These are phyloP conservation scores for Myotis vivesi DNA, from an alignment of 2,797 vertebrate species.

Conservation along the genomic window DNA sequence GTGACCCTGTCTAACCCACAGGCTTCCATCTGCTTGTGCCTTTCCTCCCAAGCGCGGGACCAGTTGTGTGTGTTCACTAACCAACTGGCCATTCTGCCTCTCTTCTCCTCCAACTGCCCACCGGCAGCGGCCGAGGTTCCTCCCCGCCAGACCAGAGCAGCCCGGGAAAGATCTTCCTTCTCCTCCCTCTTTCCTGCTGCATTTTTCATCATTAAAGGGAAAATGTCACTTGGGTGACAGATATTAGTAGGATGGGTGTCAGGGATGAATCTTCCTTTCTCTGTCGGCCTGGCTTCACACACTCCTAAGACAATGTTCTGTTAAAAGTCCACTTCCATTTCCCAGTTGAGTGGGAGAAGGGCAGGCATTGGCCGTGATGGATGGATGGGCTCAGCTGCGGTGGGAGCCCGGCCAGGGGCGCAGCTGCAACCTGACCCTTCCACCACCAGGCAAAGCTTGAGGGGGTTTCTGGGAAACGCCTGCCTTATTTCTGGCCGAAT, in stretches of 20 bases:
- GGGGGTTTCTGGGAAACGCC: conserved; percentile 49
- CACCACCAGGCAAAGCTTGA: not conserved
- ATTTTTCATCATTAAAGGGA: conserved; percentile 88
- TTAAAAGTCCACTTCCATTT: conserved; percentile 85
- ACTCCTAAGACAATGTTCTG: conserved; percentile 78
- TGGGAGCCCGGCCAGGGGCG: not conserved
- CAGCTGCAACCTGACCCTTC: conserved; percentile 50
- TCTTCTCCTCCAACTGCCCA: not conserved
- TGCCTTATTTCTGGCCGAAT: conserved; percentile 40
- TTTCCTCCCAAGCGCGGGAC: conserved; percentile 16
- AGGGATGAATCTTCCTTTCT: conserved; percentile 85
- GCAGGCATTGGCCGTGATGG: conserved; percentile 66
- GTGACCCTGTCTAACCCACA: not conserved
- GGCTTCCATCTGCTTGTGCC: not conserved
- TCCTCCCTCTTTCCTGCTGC: conserved; percentile 76
- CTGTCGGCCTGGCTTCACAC: conserved; percentile 80
- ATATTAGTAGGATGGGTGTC: conserved; percentile 86
- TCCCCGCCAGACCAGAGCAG: not conserved
- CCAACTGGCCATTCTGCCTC: not conserved
- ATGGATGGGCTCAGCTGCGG: conserved; percentile 48
- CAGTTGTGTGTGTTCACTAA: not conserved
- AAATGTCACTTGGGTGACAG: conserved; percentile 86
- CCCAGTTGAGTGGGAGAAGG: conserved; percentile 64
- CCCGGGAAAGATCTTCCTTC: not conserved
- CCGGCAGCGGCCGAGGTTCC: too few relatives aligned